A percentile compares a stretch with the other conserved stretches of the same genome.
Evolutionary conservation across 2,888 invertebrate genomes (phyloP).

Genomic region (Lepidocyrtinus sp.): DNA sequence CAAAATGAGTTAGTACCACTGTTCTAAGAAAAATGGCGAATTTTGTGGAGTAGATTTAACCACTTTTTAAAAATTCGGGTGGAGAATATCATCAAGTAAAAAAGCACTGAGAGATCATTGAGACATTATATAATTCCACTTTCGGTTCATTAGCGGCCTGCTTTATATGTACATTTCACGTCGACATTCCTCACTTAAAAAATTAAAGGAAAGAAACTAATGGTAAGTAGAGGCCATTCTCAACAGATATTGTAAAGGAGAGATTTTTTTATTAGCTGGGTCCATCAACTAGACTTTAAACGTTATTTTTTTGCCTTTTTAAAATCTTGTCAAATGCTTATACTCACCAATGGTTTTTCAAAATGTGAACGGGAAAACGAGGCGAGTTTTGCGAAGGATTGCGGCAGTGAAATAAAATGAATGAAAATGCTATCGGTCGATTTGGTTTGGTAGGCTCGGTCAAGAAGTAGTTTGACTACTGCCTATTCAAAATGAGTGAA

Average conservation of each 20-base stretch:
- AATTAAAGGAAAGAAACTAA: not conserved
- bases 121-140: constrained; percentile 6
- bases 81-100: not conserved
- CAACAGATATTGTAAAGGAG: not conserved
- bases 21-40: too few species aligned
- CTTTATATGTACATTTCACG: not conserved
- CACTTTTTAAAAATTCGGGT: too few species aligned
- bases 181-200: not conserved
- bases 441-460: not conserved
- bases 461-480: constrained; percentile 13
- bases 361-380: not conserved
- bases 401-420: not conserved
- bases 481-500: not conserved
- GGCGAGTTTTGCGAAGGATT: not conserved
- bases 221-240: not conserved
- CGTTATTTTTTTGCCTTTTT: not conserved
- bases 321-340: constrained; percentile 5
- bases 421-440: constrained; percentile 1
- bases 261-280: not conserved
- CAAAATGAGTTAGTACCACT: too few species aligned
- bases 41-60: too few species aligned
- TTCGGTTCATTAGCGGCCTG: constrained; percentile 1
- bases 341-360: not conserved
- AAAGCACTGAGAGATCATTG: not conserved
- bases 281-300: constrained; percentile 11